Conservation (phyloP, 2,113 vertebrate genomes). For the Girardinichthys multiradiatus region DNA sequence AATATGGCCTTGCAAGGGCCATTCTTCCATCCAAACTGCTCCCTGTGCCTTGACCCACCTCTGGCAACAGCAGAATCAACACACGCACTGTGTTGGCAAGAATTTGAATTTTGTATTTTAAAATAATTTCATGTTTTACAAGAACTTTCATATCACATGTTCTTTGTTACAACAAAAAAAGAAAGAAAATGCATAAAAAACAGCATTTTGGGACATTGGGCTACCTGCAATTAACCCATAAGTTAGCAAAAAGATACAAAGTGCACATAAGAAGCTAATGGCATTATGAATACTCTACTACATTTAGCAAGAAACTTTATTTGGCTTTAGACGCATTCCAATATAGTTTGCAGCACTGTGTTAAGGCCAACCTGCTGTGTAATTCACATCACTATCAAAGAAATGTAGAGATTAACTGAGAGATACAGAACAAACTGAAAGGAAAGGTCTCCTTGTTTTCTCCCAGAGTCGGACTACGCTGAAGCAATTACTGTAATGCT, state of each 20-base stretch:
- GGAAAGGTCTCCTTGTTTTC: not conserved
- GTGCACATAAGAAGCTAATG: not conserved
- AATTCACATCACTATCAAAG: not conserved
- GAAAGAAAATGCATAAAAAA: not conserved
- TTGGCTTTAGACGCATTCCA: not conserved
- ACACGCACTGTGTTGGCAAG: not conserved
- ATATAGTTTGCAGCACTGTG: not conserved
- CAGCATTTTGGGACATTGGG: not conserved
- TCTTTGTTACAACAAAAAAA: not conserved
- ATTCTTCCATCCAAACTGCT: not conserved
- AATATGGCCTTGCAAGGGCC: not conserved
- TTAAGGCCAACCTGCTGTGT: not conserved
- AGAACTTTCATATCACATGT: not conserved
- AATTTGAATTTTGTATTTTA: not conserved
- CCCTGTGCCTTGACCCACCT: not conserved
- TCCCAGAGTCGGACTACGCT: not conserved
- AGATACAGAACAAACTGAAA: not conserved
- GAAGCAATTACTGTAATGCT: not conserved
- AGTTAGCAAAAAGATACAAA: not conserved
- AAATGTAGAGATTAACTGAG: conserved; percentile 3
- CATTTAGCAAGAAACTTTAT: not conserved
- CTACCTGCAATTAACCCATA: not conserved
- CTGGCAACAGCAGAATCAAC: not conserved
- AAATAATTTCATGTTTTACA: not conserved
- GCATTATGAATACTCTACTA: not conserved